These are phyloP conservation scores for Premnoplex brunnescens DNA, from an alignment of 2,797 vertebrate genomes.

Conservation along the genomic window DNA sequence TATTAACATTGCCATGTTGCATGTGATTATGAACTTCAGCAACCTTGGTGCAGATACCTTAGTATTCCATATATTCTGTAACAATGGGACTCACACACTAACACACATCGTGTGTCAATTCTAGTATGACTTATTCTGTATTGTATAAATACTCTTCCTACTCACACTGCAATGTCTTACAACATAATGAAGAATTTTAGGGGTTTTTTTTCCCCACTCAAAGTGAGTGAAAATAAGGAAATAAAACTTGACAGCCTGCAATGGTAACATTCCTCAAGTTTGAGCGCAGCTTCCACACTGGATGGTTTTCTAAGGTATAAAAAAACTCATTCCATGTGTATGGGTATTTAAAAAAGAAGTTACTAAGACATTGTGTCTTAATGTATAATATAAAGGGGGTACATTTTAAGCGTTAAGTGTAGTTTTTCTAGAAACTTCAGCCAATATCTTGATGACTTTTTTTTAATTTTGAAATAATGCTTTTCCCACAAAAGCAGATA, in stretches of 20 bases:
- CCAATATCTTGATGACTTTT: background rate
- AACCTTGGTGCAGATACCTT: background rate
- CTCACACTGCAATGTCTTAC: background rate
- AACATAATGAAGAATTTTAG: background rate
- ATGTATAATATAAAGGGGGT: background rate
- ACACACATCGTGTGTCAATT: background rate
- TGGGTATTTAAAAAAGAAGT: background rate
- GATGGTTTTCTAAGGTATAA: background rate
- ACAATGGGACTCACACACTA: background rate
- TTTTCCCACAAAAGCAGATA: background rate
- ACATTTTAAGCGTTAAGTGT: background rate
- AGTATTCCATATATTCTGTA: background rate
- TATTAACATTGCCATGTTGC: background rate
- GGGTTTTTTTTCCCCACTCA: fast-evolving
- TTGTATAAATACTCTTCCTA: background rate
- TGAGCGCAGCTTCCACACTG: background rate
- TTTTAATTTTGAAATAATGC: background rate
- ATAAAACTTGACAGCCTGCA: background rate
- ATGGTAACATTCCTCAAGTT: background rate
- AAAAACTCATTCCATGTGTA: background rate
- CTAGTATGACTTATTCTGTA: background rate
- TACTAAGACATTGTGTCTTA: background rate
- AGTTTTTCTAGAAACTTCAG: background rate
- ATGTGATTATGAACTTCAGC: background rate
- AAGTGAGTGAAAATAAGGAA: background rate